Base-by-base conservation (phyloP, 1,140 invertebrate genomes). In the Pomacea maculata region DNA sequence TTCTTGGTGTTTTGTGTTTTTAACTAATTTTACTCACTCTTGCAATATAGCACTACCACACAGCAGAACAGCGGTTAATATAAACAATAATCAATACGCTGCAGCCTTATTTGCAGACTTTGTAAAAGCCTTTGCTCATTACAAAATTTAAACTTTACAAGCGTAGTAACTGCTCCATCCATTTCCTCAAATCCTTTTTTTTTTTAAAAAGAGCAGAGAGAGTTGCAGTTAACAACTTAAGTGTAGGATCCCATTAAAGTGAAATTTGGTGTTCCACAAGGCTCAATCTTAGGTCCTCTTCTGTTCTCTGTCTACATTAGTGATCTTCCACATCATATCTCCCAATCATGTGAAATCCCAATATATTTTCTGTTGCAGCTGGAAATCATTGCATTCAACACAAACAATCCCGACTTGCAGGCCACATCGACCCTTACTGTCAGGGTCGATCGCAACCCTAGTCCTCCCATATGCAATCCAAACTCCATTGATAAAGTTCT, bases 301-400 rank as follows among this genome's bases (percentile, higher is more conserved):
- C 34, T 45, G 34, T 45, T 45, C 34, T 45, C 34, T 45, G 34
- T 45, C 34, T 45, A 45, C 34, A 45, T 45, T 25, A 21, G 54
- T 21, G 25, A 14, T 77, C 29, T 19, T 25, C 25, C 0, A 0
- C 25, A 25, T 25, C 17, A 25, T 9, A 17, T 29, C 15, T 64
- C 14, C 14, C 11, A 77, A 55, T 63, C 17, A 77, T 63, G 0
- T 21, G 25, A 45, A 45, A 45, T 45, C 3, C 34, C 73, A 34
- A 14, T n/a, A 25, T 75, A 79, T 54, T 74, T 63, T 83, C 63
- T 72, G 78, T 83, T 83, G 67, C 86, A 95, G 94, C 94, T 97
- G 71, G 95, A 96, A 88, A 94, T 98, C 0, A 94, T 95, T 81
- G 96, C 95, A 0, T 96, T 96, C 87, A 97, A 98, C 89, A 93